Evolutionary conservation across 2,888 invertebrate genomes (phyloP).

Genomic region (Acleris emargana): DNA sequence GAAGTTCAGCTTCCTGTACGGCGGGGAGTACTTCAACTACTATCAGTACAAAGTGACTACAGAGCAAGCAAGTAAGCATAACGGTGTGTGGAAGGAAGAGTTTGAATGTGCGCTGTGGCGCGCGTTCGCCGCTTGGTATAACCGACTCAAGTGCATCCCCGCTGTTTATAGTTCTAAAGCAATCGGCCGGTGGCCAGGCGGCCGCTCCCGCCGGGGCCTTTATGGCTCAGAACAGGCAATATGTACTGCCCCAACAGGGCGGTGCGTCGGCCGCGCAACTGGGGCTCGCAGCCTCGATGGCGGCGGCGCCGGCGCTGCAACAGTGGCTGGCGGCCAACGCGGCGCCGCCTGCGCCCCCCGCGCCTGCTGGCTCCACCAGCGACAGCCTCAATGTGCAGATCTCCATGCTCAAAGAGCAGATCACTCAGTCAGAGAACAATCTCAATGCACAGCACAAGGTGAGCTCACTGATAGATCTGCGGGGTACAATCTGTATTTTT

Average conservation of each 20-base stretch:
- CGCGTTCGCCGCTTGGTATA: constrained; percentile 72
- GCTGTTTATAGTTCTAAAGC: constrained; percentile 90
- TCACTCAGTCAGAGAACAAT: constrained; percentile 97
- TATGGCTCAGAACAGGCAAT: constrained; percentile 84
- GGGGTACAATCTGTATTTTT: too few relatives aligned
- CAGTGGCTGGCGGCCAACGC: constrained; percentile 77
- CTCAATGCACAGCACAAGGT: constrained; percentile 97
- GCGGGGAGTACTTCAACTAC: constrained; percentile 97
- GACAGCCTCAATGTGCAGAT: constrained; percentile 90
- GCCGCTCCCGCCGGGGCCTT: constrained; percentile 80
- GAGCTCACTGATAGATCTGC: constrained; percentile 51
- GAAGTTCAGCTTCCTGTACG: constrained; percentile 98
- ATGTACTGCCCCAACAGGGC: constrained; percentile 84
- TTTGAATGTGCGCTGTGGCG: constrained; percentile 62
- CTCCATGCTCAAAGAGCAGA: constrained; percentile 93
- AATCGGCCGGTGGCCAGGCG: constrained; percentile 84
- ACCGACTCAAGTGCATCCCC: constrained; percentile 81
- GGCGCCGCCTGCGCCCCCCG: constrained; percentile 53
- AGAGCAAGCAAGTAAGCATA: constrained; percentile 95
- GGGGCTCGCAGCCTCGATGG: constrained; percentile 80
- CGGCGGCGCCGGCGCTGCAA: constrained; percentile 75
- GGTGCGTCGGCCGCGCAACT: constrained; percentile 82
- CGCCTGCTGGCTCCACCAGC: constrained; percentile 62
- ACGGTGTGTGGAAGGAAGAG: constrained; percentile 60
- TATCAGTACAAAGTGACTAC: constrained; percentile 98